Percentiles rank a stretch among this genome's conserved stretches.
phyloP scores from a whole-genome alignment of 2,113 vertebrate species.

The Pelusios castaneus region DNA sequence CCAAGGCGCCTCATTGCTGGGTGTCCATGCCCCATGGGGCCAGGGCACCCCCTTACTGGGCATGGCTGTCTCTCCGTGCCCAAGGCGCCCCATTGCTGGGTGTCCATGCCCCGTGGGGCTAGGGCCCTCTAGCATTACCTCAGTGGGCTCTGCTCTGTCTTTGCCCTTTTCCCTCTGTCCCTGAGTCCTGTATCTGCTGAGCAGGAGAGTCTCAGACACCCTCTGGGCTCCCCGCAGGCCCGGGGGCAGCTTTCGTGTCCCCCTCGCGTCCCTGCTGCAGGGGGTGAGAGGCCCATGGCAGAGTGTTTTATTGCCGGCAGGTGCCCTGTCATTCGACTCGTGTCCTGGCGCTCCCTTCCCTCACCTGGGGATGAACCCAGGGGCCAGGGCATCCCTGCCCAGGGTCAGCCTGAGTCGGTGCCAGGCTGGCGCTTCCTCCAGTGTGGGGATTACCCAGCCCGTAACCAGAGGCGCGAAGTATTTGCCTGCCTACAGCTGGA shows the following conservation, averaged over 20 bases:
- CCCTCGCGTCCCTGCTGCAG: slow-evolving; percentile 8
- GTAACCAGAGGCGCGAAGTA: background rate
- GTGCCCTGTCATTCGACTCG: slow-evolving; percentile 71
- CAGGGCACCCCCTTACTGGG: no score
- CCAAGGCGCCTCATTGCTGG: background rate
- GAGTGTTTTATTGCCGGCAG: slow-evolving; percentile 81
- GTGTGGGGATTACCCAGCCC: background rate
- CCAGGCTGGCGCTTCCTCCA: slow-evolving; percentile 1
- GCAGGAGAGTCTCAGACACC: background rate
- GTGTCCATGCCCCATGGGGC: background rate
- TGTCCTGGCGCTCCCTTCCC: slow-evolving; percentile 52
- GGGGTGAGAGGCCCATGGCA: slow-evolving; percentile 50
- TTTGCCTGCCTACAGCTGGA: background rate
- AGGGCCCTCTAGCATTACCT: background rate
- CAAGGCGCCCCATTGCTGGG: no score
- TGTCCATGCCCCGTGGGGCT: background rate
- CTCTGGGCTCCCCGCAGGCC: background rate
- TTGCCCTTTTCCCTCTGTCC: background rate
- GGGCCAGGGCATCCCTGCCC: slow-evolving; percentile 12
- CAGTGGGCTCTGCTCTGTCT: background rate
- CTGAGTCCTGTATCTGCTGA: background rate
- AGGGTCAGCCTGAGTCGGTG: slow-evolving; percentile 54
- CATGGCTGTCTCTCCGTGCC: no score
- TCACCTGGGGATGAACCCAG: slow-evolving; percentile 80
- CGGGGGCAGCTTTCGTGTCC: background rate